These are phyloP conservation scores for Cinara cedri DNA, from an alignment of 2,888 invertebrate species.

Conservation along the genomic window DNA sequence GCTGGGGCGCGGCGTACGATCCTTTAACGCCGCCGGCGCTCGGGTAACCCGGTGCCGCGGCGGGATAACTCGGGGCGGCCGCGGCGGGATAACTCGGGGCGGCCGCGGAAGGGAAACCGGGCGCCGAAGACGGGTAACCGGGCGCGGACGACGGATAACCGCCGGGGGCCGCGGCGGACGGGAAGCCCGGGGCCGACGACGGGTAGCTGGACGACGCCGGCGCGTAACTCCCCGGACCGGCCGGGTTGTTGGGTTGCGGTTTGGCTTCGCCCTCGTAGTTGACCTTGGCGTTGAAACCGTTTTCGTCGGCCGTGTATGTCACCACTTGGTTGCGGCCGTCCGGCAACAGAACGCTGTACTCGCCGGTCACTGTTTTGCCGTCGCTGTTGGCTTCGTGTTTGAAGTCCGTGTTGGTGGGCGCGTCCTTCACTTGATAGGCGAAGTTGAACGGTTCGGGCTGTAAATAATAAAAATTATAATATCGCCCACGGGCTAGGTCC, in stretches of 20 bases:
- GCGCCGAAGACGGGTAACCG: background rate
- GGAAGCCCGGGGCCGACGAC: background rate
- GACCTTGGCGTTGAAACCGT: slow-evolving; percentile 60
- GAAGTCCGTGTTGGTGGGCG: slow-evolving; percentile 61
- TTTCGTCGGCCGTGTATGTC: slow-evolving; percentile 60
- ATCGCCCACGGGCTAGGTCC: background rate
- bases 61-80: background rate
- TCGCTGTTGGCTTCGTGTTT: slow-evolving; percentile 61
- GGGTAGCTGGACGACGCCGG: background rate
- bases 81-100: background rate
- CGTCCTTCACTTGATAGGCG: slow-evolving; percentile 61
- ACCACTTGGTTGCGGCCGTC: slow-evolving; percentile 60
- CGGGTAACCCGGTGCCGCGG: slow-evolving; percentile 18
- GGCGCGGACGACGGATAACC: background rate
- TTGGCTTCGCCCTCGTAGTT: slow-evolving; percentile 60
- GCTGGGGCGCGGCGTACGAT: slow-evolving; percentile 46
- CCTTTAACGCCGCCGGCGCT: background rate
- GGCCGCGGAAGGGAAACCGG: background rate
- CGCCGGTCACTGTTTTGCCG: slow-evolving; percentile 60
- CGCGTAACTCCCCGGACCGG: slow-evolving; percentile 50
- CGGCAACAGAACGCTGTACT: slow-evolving; percentile 60
- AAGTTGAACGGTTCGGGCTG: slow-evolving; percentile 62
- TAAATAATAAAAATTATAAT: background rate
- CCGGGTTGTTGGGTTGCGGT: slow-evolving; percentile 51
- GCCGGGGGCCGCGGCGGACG: background rate